Percentiles rank a stretch among this genome's conserved stretches.
These are phyloP conservation scores for Zaprionus nigranus DNA, from an alignment of 1,140 invertebrate species.

Conservation along the genomic window DNA sequence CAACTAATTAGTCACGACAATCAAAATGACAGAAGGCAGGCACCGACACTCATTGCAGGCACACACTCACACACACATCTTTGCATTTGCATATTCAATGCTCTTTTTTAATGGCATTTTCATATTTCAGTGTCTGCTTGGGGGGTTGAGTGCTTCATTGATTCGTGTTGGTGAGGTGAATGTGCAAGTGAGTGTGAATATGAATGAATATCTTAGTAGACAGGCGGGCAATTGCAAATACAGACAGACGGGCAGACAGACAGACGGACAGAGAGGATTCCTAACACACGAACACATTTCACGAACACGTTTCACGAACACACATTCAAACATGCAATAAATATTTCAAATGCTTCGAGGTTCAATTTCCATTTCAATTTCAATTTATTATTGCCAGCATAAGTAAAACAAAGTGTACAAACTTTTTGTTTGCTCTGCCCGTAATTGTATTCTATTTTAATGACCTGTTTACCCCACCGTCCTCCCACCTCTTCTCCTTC, in stretches of 20 bases:
- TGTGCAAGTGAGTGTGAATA: too few species aligned
- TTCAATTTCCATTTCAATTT: not conserved
- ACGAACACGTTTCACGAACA: too few species aligned
- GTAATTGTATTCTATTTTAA: not conserved
- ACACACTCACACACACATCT: not conserved
- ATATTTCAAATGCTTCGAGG: not conserved
- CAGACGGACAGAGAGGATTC: not conserved
- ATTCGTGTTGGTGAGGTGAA: slow-evolving; percentile 3
- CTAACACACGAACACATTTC: not conserved
- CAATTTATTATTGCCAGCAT: not conserved
- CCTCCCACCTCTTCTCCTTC: too few species aligned
- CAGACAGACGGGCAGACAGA: too few species aligned
- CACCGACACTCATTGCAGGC: not conserved
- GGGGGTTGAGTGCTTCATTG: slow-evolving; percentile 3
- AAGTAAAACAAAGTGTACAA: not conserved
- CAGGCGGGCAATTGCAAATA: not conserved
- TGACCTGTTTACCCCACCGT: too few species aligned
- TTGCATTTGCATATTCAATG: slow-evolving; percentile 1
- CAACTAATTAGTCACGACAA: slow-evolving; percentile 39
- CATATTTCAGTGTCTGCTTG: slow-evolving; percentile 1
- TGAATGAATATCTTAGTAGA: slow-evolving; percentile 12
- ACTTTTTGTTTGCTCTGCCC: not conserved
- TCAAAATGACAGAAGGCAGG: not conserved
- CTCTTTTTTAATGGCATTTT: slow-evolving; percentile 4
- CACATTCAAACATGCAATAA: not conserved